Evolutionary conservation across 2,797 vertebrate species (phyloP).

Genomic region (Okamejei kenojei): DNA sequence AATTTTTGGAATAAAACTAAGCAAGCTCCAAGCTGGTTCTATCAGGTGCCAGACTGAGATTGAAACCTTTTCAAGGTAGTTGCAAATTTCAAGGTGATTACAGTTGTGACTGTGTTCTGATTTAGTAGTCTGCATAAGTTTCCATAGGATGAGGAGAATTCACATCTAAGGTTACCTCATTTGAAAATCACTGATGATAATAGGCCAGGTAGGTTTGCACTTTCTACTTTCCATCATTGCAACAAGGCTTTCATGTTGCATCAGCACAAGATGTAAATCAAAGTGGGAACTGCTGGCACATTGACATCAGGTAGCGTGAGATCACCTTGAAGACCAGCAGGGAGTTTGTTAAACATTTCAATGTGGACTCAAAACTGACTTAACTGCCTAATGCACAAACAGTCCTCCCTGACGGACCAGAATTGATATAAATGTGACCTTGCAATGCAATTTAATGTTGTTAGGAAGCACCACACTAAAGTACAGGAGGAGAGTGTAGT

Average conservation of each 20-base stretch:
- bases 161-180: background rate
- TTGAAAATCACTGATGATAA: background rate
- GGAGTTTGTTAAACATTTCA: background rate
- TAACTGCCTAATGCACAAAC: background rate
- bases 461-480: background rate
- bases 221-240: background rate
- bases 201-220: background rate
- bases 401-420: background rate
- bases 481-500: background rate
- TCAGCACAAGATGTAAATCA: too few relatives aligned
- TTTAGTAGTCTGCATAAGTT: background rate
- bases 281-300: background rate
- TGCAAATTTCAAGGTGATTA: background rate
- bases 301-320: background rate
- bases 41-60: background rate
- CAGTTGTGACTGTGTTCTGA: background rate
- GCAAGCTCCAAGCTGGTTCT: background rate
- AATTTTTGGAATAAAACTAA: background rate
- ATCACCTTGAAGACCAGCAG: background rate
- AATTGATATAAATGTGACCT: background rate
- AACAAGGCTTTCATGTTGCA: too few relatives aligned
- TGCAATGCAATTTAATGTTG: background rate
- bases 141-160: background rate
- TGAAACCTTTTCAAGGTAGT: too few relatives aligned
- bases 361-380: background rate